A percentile compares a stretch with the other conserved stretches of the same genome.
phyloP scores from a whole-genome alignment of 2,888 invertebrate species.

The Chamaedrilus cognettii region DNA sequence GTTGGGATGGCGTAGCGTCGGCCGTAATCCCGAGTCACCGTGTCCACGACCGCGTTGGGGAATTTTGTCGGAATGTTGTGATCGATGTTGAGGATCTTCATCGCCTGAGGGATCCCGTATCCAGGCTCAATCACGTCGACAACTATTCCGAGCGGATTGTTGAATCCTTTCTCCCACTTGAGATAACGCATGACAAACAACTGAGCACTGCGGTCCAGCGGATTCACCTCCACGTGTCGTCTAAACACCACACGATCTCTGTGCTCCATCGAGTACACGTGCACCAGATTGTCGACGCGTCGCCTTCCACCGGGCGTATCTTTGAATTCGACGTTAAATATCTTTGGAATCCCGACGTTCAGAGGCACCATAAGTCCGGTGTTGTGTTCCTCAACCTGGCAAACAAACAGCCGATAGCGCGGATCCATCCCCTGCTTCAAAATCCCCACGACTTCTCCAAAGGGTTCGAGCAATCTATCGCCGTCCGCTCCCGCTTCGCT shows the following conservation, averaged over 20 bases:
- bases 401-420: constrained; percentile 46
- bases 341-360: constrained; percentile 42
- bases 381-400: constrained; percentile 43
- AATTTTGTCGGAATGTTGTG: constrained; percentile 41
- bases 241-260: constrained; percentile 41
- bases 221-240: constrained; percentile 42
- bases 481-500: background rate
- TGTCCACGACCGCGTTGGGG: constrained; percentile 33
- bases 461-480: constrained; percentile 11
- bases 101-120: constrained; percentile 37
- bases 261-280: constrained; percentile 41
- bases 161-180: constrained; percentile 45
- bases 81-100: constrained; percentile 46
- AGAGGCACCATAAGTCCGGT: constrained; percentile 50
- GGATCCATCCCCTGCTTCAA: constrained; percentile 43
- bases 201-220: constrained; percentile 36
- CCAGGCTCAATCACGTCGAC: constrained; percentile 46
- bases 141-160: constrained; percentile 48
- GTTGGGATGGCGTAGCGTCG: constrained; percentile 42
- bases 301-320: background rate
- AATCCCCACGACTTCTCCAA: constrained; percentile 49
- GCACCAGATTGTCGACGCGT: background rate
- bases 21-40: constrained; percentile 38
- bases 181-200: constrained; percentile 50
- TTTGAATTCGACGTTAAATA: constrained; percentile 11